Base-by-base conservation (phyloP, 1,140 invertebrate species). In the Diabrotica undecimpunctata region DNA sequence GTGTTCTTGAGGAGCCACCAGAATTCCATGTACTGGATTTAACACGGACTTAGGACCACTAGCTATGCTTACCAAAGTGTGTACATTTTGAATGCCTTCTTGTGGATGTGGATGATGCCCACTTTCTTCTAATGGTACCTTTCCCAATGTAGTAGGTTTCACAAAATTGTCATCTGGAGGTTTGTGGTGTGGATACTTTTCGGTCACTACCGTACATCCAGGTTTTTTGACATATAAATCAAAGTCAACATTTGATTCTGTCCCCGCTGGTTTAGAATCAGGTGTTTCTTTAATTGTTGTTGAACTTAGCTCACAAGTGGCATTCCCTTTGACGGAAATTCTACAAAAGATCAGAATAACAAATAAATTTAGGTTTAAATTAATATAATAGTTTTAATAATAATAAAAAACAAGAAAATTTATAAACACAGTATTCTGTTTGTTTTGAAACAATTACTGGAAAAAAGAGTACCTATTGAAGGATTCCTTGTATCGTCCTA, bases 291-390 rank as follows among this genome's bases (percentile, higher is more conserved):
- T 78, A 57, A 82, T 78, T 58, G 80, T 72, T 59, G 79, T 73
- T 51, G 75, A 72, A 58, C 82, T 82, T 59, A 87, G 70, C 46
- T 83, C 79, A 74, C 87, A 88, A 11, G 84, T 85, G 52, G 82
- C 83, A 74, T 88, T 88, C 70, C 86, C 86, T 78, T 83, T 84
- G 53, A 79, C 72, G 68, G 82, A 80, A 63, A 87, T 83, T 61
- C 86, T 87, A 75, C 25, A 25, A 25, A 25, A 25, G 25, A 25
- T 25, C 25, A 25, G 1, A 25, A 4, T 25, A 25, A 25, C 1
- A 25, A 14, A 55, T 56, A 64, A 36, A 54, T 54, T 3, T 1
- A 25, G 1, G 1, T 25, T 2, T 25, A 1, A 25, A 25, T 25
- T 4, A 25, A 25, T 25, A 2, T 2, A 25, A 2, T 25, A 25